These are phyloP conservation scores for Apeltes quadracus DNA, from an alignment of 2,113 vertebrate species.

Conservation along the genomic window DNA sequence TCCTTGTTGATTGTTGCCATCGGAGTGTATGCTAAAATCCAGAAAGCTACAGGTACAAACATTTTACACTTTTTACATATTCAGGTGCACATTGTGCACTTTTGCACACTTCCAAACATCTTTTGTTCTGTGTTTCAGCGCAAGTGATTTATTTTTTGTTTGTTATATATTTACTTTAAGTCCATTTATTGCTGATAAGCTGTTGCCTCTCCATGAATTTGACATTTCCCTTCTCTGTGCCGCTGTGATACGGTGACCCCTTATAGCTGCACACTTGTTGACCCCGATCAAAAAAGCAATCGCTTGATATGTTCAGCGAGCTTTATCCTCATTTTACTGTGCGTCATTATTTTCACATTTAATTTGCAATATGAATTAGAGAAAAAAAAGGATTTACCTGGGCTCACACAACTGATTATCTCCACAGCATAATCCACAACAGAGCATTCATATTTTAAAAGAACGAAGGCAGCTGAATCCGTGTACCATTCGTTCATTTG, in stretches of 20 bases:
- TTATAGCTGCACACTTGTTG: not conserved
- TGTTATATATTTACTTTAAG: not conserved
- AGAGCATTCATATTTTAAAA: slow-evolving; percentile 28
- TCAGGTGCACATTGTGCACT: not conserved
- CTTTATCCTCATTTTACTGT: slow-evolving; percentile 10
- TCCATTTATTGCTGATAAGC: not conserved
- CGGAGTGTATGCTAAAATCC: slow-evolving; percentile 79
- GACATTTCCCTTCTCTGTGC: too few species aligned
- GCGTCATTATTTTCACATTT: slow-evolving; percentile 2
- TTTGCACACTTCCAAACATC: not conserved
- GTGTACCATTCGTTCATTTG: too few species aligned
- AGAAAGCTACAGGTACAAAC: slow-evolving; percentile 80
- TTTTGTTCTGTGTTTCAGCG: not conserved
- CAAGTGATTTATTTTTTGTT: not conserved
- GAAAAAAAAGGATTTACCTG: slow-evolving; percentile 20
- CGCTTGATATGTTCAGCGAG: not conserved
- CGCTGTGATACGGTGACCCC: not conserved
- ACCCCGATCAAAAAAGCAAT: not conserved
- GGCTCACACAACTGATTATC: slow-evolving; percentile 25
- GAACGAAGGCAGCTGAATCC: not conserved
- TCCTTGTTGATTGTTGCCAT: slow-evolving; percentile 82
- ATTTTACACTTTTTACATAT: not conserved
- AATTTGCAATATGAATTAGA: slow-evolving; percentile 17
- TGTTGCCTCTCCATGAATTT: not conserved
- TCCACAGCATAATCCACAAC: slow-evolving; percentile 25